Percentiles rank a stretch among this genome's conserved stretches.
Evolutionary conservation across 2,888 invertebrate genomes (phyloP).

Genomic region (Drosophila ustulata): DNA sequence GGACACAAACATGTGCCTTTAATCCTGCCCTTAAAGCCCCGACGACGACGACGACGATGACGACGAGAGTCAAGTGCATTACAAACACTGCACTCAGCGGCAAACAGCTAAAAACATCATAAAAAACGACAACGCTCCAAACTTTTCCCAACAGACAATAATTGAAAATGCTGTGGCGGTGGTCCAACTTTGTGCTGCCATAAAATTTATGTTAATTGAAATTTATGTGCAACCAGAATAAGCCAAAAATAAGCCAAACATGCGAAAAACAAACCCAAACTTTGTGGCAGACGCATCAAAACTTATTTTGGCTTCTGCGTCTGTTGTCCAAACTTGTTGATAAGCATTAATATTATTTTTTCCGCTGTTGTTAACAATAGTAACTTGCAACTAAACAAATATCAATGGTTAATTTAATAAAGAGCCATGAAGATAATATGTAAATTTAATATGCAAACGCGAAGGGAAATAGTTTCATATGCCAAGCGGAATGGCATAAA

Average conservation of each 20-base stretch:
- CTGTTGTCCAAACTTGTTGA: constrained; percentile 20
- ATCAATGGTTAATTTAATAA: neutral
- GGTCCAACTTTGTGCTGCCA: constrained; percentile 55
- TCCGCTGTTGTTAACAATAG: neutral
- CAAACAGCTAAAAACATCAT: constrained; percentile 35
- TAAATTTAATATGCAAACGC: neutral
- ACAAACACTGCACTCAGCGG: constrained; percentile 31
- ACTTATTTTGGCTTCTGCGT: constrained; percentile 40
- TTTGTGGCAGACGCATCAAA: constrained; percentile 48
- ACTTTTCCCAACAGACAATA: constrained; percentile 68
- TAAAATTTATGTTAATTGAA: constrained; percentile 79
- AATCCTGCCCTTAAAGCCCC: constrained; percentile 40
- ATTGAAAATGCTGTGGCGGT: constrained; percentile 66
- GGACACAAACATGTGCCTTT: constrained; percentile 41
- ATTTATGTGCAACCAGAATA: constrained; percentile 65
- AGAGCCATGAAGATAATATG: too few species aligned
- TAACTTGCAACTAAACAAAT: neutral
- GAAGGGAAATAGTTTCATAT: constrained; percentile 6
- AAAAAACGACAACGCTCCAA: constrained; percentile 31
- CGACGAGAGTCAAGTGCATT: constrained; percentile 61
- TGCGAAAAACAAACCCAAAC: constrained; percentile 8
- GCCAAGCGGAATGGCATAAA: neutral
- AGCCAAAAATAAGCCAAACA: neutral
- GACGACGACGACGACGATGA: too few species aligned
- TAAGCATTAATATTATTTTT: constrained; percentile 4